Base-by-base conservation (phyloP, 2,113 vertebrate genomes). In the Chascanopsetta lugubris region DNA sequence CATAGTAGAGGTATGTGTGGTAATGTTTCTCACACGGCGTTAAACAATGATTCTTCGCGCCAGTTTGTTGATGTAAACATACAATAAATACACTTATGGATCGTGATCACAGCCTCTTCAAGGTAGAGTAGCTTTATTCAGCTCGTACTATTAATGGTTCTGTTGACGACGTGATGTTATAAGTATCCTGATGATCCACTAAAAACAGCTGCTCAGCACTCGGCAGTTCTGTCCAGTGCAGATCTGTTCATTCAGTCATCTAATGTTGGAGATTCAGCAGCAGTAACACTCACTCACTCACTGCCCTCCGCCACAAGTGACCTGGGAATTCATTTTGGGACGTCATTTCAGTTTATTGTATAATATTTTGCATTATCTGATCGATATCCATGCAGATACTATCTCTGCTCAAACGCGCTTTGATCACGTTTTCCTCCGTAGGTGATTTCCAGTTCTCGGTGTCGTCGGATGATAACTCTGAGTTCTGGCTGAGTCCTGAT, bases 371-470 rank as follows among this genome's bases (percentile, higher is more conserved):
- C 15, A 25, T 36, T 42, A 2, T 58, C 8, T 74, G 61, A 67
- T 21, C 3, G 15, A 53, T 32, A 56, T 60, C 30, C 59, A 7
- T 6, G 21, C 64, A 65, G 24, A 66, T 45, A 45, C 74, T 47
- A 50, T 38, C 43, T 76, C 63, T 26, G 6, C 61, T 63, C 38
- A 56, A 32, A 36, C 49, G 57, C 17, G 6, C 59, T 71, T 62
- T 79, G 38, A 68, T 87, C 32, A 32, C 79, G 26, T 79, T 66
- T 67, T 30, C 66, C 74, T 22, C 0, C 76, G n/a, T n/a, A 99
- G 97, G 96, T 29, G 97, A 99, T 27, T 94, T 98, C 91, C 97
- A 99, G 93, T 99, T 99, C 87, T 96, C 96, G 0, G 94, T 99
- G 77, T 96, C 97, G 0, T 99, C 97, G 0, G 97, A 99, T 22